A percentile compares a stretch with the other conserved stretches of the same genome.
Conservation (phyloP, 2,888 invertebrate species). For the Cheilosia variabilis region DNA sequence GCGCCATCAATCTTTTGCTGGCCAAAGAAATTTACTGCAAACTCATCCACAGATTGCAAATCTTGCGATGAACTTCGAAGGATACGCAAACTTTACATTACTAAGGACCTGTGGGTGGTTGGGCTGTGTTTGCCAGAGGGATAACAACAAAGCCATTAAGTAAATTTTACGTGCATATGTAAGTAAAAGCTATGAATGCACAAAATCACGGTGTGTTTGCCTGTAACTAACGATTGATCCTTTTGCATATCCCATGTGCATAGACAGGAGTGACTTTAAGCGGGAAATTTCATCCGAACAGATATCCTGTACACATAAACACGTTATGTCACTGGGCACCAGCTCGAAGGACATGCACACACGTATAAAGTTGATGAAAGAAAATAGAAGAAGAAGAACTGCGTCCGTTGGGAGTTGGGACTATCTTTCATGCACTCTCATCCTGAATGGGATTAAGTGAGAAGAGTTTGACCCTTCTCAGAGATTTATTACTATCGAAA, state of each 20-base stretch:
- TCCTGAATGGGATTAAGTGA: slow-evolving; percentile 68
- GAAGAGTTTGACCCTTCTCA: slow-evolving; percentile 65
- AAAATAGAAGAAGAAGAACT: not conserved
- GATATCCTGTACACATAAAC: slow-evolving; percentile 40
- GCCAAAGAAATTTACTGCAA: slow-evolving; percentile 60
- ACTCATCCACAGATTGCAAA: slow-evolving; percentile 65
- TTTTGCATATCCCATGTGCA: slow-evolving; percentile 16
- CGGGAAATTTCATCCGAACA: slow-evolving; percentile 18
- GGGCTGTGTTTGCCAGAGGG: slow-evolving; percentile 38
- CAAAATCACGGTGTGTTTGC: slow-evolving; percentile 11
- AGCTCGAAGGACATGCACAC: slow-evolving; percentile 27
- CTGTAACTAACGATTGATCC: slow-evolving; percentile 52
- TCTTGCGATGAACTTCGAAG: slow-evolving; percentile 62
- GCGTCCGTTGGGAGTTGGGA: not conserved
- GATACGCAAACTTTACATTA: slow-evolving; percentile 13
- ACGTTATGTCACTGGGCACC: slow-evolving; percentile 53
- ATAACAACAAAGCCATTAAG: slow-evolving; percentile 64
- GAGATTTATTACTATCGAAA: slow-evolving; percentile 67
- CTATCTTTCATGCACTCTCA: slow-evolving; percentile 60
- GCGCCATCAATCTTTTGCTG: slow-evolving; percentile 50
- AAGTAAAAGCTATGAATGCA: slow-evolving; percentile 47
- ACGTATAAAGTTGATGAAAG: slow-evolving; percentile 1
- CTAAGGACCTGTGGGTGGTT: slow-evolving; percentile 8
- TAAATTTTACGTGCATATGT: slow-evolving; percentile 55
- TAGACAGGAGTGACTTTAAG: not conserved